phyloP scores from a whole-genome alignment of 23 tunicate species.

The Trididemnum miniatum region DNA sequence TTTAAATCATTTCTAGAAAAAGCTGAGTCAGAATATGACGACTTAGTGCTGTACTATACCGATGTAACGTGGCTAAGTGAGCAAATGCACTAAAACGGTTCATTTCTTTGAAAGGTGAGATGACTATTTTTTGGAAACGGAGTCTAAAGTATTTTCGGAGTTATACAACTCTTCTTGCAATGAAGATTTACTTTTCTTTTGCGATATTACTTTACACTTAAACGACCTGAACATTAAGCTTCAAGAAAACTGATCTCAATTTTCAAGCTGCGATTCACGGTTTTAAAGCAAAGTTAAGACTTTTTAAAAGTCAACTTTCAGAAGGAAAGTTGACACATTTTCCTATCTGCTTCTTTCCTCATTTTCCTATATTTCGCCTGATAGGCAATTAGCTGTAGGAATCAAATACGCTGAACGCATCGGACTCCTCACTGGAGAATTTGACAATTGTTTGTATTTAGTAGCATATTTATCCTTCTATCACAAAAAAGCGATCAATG shows the following conservation, averaged over 20 bases:
- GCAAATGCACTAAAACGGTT: slow-evolving; percentile 44
- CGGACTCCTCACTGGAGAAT: slow-evolving; percentile 34
- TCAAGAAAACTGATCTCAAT: slow-evolving; percentile 43
- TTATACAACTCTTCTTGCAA: slow-evolving; percentile 39
- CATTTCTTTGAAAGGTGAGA: slow-evolving; percentile 41
- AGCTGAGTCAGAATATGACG: slow-evolving; percentile 35
- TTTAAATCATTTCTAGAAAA: slow-evolving; percentile 45
- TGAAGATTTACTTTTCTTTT: slow-evolving; percentile 49
- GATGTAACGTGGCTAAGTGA: slow-evolving; percentile 45
- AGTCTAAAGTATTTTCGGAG: slow-evolving; percentile 24
- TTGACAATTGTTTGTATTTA: slow-evolving; percentile 30
- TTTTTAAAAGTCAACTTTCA: slow-evolving; percentile 44
- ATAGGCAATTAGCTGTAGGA: slow-evolving; percentile 37
- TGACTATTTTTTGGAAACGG: slow-evolving; percentile 32
- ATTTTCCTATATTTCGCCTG: slow-evolving; percentile 24
- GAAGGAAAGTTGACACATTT: slow-evolving; percentile 36
- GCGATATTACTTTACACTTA: slow-evolving; percentile 45
- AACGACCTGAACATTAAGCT: slow-evolving; percentile 45
- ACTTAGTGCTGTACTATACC: slow-evolving; percentile 47
- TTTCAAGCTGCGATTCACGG: slow-evolving; percentile 34
- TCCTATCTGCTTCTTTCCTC: slow-evolving; percentile 19
- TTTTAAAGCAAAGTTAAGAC: slow-evolving; percentile 42
- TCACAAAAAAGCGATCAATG: no score
- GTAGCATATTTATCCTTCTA: no score
- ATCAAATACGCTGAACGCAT: slow-evolving; percentile 37